Evolutionary conservation across 2,888 invertebrate species (phyloP), one percentile per base, ranked within the genome.

Genomic region (Eledona agricola): DNA sequence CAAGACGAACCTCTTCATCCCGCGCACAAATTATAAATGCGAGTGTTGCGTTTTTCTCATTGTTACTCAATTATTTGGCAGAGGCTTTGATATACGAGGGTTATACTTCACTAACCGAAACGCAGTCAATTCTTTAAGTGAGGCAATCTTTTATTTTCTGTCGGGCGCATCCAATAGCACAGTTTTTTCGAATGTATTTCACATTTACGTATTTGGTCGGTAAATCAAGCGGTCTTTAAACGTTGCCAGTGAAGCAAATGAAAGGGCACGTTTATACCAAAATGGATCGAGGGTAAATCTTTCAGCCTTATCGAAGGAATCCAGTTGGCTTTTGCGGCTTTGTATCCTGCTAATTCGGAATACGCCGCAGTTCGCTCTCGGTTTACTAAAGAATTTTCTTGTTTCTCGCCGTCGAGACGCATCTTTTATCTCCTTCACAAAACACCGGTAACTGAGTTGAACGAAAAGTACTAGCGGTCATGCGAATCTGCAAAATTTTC

Each of bases 311-410:
- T 73, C 72, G 69, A 68, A 67, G 63, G 70, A 71, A 70, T 70
- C 69, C 71, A 69, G 68, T 66, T 67, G 68, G 71, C 71, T 70
- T 70, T 66, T 66, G 68, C 64, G 70, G 73, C 71, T 72, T 72
- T 73, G 72, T 73, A 73, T 69, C 68, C 66, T 66, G 71, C 72
- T 74, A 73, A 74, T 73, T 73, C 72, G 65, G 64, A 66, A 65
- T 67, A 64, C 65, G 66, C 61, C 60, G 58, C 57, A 62, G 58
- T 59, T 59, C 62, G 62, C 60, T 58, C 45, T 53, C 57, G 59
- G 64, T 55, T 63, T 62, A 59, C 64, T 55, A 56, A 63, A 67
- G 61, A 64, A 65, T 59, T 64, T 34, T 15, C 4, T 34, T 38
- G 19, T 40, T 40, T 38, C 23, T 25, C 11, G 1, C 15, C 40